A percentile compares a stretch with the other conserved stretches of the same genome.
phyloP scores from a whole-genome alignment of 2,797 vertebrate species.

The Sebastes miniatus region DNA sequence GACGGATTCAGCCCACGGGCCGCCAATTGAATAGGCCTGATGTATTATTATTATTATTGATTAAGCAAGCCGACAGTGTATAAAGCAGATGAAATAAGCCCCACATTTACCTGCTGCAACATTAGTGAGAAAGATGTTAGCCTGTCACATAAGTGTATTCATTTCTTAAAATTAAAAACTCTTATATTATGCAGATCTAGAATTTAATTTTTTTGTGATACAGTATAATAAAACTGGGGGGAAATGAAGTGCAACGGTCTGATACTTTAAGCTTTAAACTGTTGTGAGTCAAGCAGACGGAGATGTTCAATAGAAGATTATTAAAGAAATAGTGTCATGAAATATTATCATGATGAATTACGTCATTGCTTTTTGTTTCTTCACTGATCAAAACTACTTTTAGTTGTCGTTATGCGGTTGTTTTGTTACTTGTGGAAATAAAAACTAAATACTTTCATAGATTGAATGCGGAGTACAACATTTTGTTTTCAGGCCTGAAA shows the following conservation, averaged over 20 bases:
- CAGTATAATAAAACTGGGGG: background rate
- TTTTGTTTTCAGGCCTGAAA: background rate
- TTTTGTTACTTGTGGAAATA: background rate
- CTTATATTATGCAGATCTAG: background rate
- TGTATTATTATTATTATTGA: too few species aligned
- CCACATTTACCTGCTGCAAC: background rate
- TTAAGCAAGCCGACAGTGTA: too few species aligned
- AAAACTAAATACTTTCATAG: background rate
- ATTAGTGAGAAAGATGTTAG: background rate
- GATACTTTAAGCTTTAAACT: background rate
- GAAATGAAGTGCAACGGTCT: too few species aligned
- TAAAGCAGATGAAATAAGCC: background rate
- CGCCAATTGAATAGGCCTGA: too few species aligned
- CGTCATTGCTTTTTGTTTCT: background rate
- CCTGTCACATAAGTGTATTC: background rate
- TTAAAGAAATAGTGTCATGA: background rate
- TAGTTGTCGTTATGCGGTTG: too few species aligned
- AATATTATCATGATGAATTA: background rate
- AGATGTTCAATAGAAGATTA: background rate
- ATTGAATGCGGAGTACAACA: background rate
- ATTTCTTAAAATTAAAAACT: background rate
- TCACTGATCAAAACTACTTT: background rate
- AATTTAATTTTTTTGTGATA: background rate
- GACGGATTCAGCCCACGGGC: fast-evolving
- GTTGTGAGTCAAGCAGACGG: background rate